A percentile compares a stretch with the other conserved stretches of the same genome.
Conservation (phyloP, 2,888 invertebrate genomes). For the Chrysodeixis includens region DNA sequence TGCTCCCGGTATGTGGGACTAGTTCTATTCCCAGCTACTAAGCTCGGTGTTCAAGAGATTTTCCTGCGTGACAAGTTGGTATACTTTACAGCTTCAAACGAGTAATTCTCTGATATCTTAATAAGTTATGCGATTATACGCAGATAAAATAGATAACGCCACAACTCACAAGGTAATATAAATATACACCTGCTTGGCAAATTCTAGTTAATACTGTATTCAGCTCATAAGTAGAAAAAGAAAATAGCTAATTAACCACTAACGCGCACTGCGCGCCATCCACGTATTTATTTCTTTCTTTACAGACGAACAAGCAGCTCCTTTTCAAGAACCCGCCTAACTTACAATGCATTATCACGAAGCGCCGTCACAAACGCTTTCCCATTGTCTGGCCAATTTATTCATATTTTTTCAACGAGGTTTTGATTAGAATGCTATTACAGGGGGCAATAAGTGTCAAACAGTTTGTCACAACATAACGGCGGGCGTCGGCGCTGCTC, state of each 20-base stretch:
- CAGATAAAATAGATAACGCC: too few relatives aligned
- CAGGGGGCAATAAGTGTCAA: slow-evolving; percentile 11
- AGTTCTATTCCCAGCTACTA: not conserved
- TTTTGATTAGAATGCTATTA: slow-evolving; percentile 7
- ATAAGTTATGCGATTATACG: too few relatives aligned
- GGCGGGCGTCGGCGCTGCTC: slow-evolving; percentile 59
- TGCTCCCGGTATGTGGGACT: not conserved
- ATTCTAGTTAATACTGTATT: too few relatives aligned
- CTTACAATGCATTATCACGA: not conserved
- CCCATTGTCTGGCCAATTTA: not conserved
- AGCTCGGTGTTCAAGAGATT: not conserved
- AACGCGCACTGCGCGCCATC: not conserved
- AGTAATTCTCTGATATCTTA: too few relatives aligned
- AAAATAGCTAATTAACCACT: not conserved
- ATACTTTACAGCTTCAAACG: not conserved
- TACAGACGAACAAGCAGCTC: not conserved
- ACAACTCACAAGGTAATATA: too few relatives aligned
- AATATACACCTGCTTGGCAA: too few relatives aligned
- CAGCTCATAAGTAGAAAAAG: not conserved
- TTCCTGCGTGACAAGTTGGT: not conserved
- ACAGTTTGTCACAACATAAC: slow-evolving; percentile 37
- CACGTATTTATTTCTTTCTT: not conserved
- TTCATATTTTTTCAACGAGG: not conserved
- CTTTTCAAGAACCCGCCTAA: not conserved
- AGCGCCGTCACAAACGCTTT: not conserved